Base-by-base conservation (phyloP, 2,888 invertebrate species). In the Pachydiplax longipennis region DNA sequence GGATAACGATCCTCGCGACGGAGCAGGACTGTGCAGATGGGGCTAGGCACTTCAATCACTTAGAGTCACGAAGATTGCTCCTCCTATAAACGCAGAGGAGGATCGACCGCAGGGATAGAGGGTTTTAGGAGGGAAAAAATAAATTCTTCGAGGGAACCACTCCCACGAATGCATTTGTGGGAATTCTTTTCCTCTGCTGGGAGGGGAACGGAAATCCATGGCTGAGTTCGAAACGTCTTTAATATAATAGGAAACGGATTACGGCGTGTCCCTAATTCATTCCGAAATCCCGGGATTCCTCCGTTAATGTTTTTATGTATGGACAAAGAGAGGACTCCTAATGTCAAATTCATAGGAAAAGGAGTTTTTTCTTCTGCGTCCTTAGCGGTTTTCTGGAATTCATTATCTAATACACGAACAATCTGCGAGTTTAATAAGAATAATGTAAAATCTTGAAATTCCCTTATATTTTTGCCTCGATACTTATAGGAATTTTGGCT, bases 21-120 rank as follows among this genome's bases (percentile, higher is more conserved):
- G 35, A 58, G 61, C 25, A 25, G 73, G 73, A 31, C 73, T 73
- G 73, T 73, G 73, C 73, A 73, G 73, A 65, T 65, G 65, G 61
- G 61, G 58, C 53, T 58, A 35, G 58, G 53, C 87, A 87, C 87
- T 87, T 87, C 87, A 87, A 87, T 87, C 87, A 87, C 87, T 61
- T 61, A 61, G 87, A 87, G 87, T 87, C 87, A 87, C 87, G 87
- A 87, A 87, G 87, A 87, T 87, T 87, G 87, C 87, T 87, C 65
- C 87, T 58, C 61, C 87, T 65, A 87, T 87, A 87, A 87, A 87
- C 65, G 87, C 37, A 31, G 61, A 83, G 83, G 87, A 61, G 87
- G 87, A 58, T 53, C 87, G 61, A 87, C 87, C 87, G 87, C 87
- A 18, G 37, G 87, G 61, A 83, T 58, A 35, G 87, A 35, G 53